phyloP scores from a whole-genome alignment of 2,113 vertebrate species.

The Thermophis baileyi region DNA sequence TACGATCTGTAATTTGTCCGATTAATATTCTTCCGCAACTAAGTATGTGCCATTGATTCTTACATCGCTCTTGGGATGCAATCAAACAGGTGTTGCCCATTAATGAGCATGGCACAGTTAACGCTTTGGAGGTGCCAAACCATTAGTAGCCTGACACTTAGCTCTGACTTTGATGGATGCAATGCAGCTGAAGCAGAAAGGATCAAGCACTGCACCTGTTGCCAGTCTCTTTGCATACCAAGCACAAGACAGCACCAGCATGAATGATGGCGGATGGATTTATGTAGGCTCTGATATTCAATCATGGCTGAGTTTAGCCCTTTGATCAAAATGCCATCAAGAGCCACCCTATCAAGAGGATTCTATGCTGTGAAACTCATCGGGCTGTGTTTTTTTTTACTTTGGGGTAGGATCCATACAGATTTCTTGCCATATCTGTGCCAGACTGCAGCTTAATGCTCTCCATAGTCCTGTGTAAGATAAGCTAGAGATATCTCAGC shows the following conservation, averaged over 20 bases:
- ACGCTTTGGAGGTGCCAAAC: neutral
- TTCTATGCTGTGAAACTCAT: neutral
- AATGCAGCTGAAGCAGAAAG: neutral
- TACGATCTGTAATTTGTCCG: neutral
- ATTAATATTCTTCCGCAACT: neutral
- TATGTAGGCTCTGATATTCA: neutral
- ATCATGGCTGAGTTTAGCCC: neutral
- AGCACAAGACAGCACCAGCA: neutral
- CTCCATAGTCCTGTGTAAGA: neutral
- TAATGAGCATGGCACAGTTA: neutral
- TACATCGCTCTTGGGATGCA: neutral
- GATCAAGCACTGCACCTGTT: constrained; percentile 9
- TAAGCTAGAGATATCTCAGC: neutral
- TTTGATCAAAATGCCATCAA: neutral
- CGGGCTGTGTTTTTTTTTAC: neutral
- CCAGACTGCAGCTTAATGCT: neutral
- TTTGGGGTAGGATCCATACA: neutral
- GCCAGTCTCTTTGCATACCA: neutral
- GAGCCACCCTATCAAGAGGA: neutral
- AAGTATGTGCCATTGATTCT: neutral
- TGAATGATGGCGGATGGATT: neutral
- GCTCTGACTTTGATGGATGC: constrained; percentile 35
- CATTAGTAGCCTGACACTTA: neutral
- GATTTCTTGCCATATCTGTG: neutral
- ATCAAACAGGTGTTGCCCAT: constrained; percentile 27